Evolutionary conservation across 64 coral and sea anemone species (phyloP).

Genomic region (Porites lutea): DNA sequence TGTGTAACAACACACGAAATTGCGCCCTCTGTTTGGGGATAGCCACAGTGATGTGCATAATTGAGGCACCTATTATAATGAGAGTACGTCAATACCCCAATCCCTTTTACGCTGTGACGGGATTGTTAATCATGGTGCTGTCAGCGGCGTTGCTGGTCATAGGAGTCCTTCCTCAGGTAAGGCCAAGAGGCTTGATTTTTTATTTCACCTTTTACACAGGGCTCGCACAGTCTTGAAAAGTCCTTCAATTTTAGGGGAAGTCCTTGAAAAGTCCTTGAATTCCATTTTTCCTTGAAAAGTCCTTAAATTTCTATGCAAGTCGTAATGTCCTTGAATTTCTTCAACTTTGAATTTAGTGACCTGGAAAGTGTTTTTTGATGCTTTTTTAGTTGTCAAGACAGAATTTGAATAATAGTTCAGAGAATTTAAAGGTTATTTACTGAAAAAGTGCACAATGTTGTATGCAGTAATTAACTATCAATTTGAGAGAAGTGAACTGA

Average conservation of each 20-base stretch:
- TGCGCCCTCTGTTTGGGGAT: slow-evolving; percentile 2
- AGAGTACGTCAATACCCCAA: slow-evolving; percentile 22
- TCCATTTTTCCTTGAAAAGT: no score
- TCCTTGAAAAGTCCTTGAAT: no score
- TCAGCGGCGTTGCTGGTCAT: neutral
- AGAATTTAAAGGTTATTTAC: no score
- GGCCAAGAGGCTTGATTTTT: neutral
- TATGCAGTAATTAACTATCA: no score
- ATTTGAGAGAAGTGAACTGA: no score
- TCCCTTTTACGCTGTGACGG: slow-evolving; percentile 38
- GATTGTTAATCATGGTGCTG: slow-evolving; percentile 12
- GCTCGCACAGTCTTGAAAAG: neutral
- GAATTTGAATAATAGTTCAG: no score
- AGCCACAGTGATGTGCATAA: slow-evolving; percentile 28
- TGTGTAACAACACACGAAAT: slow-evolving; percentile 54
- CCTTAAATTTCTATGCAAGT: no score
- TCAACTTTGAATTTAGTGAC: no score
- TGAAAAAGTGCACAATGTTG: no score
- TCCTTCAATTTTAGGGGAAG: neutral
- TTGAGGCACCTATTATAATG: slow-evolving; percentile 42
- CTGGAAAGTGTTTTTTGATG: no score
- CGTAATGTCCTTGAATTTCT: no score
- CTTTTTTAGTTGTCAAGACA: no score
- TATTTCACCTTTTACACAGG: neutral
- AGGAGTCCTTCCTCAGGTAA: slow-evolving; percentile 38